Evolutionary conservation across 2,113 vertebrate species (phyloP), one percentile per base, ranked within the genome.

Genomic region (Pangasianodon hypophthalmus): DNA sequence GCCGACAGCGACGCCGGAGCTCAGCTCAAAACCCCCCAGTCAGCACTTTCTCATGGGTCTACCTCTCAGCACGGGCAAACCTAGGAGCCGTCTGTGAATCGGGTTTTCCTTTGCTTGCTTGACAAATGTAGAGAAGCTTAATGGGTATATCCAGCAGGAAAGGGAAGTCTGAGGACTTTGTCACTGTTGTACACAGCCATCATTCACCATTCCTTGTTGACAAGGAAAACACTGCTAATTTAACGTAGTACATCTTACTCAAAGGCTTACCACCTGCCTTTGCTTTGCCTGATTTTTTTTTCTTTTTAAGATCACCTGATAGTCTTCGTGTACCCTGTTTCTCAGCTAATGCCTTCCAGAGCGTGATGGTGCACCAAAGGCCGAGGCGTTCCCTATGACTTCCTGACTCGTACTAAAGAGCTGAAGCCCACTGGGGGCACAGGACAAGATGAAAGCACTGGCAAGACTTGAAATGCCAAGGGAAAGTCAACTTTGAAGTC

Each of bases 401-500:
- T 95, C 95, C 93, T 94, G 94, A 90, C 93, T 94, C 91, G 88
- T 44, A 94, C 87, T 94, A 94, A 88, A 95, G 93, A 94, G 93
- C 90, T 48, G 88, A 90, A 84, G 85, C 89, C 93, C 94, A 90
- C 48, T 91, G 93, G 90, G 93, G 93, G 90, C 48, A 88, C 81
- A 67, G 91, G 87, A 92, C 88, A 88, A 95, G 95, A 96, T 96
- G 92, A 96, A 96, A 96, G 95, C 93, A 90, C 92, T 96, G 94
- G 96, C 95, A 94, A 93, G 87, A 94, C 90, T 94, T 93, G 80
- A 95, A 95, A 95, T 95, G 92, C 87, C 93, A 93, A 82, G 58
- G 69, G 92, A 90, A 94, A 90, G 91, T 92, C 95, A 92, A 93
- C 94, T 96, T 96, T 96, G 95, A 96, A 94, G 95, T 95, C 14